Evolutionary conservation across 2,888 invertebrate genomes (phyloP), one percentile per base, ranked within the genome.

Genomic region (Pristionchus entomophagus): DNA sequence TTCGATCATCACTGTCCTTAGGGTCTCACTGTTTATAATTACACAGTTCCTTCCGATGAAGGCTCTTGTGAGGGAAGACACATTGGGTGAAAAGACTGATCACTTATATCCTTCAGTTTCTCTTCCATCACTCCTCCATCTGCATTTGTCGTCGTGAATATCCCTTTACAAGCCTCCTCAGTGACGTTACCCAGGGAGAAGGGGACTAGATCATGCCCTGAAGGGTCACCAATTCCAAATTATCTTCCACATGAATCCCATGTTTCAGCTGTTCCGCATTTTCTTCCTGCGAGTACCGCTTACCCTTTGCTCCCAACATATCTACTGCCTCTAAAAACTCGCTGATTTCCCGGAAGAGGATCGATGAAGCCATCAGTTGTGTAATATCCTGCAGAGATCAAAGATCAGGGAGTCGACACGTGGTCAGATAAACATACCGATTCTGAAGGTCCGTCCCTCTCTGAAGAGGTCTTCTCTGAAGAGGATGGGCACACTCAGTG

Each of bases 401-500:
- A 45, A 38, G 73, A 73, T 73, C 26, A 45, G 35, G 35, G 17
- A 45, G 45, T 45, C 45, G 22, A 22, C 56, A n/a, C 22, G n/a
- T n/a, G n/a, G n/a, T n/a, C n/a, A n/a, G 14, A 10, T 59, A 12
- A 5, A 29, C 77, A 4, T 41, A 51, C 78, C 78, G 32, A 80
- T 80, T 6, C 78, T 49, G 41, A 41, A 80, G 32, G 29, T 80
- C 12, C n/a, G n/a, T 2, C 51, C 78, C 10, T 49, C 51, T 17
- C 32, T 41, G 78, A 32, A 80, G 6, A 80, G 78, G 29, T 88
- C 84, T 14, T 88, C 86, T 32, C 83, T 86, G 59, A 80, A 88
- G 41, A 45, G 35, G 6, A 88, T 59, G 10, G 88, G 88, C 8
- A 88, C 86, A 17, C 86, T 86, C 19, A 86, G 83, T 2, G 88